Evolutionary conservation across 2,113 vertebrate species (phyloP).

Genomic region (Hipposideros armiger): DNA sequence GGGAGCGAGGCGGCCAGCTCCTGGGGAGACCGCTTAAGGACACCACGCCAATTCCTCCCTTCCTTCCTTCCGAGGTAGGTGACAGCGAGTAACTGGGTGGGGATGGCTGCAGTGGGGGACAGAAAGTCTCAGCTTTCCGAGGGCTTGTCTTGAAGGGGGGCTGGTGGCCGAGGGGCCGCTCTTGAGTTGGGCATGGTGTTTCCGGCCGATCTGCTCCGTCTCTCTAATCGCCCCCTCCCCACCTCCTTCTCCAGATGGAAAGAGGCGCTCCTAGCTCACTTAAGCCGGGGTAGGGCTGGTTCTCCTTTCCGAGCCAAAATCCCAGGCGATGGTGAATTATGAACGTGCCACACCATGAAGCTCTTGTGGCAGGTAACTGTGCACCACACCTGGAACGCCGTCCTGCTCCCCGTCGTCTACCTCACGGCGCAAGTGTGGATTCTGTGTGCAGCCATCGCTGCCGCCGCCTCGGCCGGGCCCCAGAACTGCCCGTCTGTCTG

Average conservation of each 20-base stretch:
- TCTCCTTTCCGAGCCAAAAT: conserved; percentile 92
- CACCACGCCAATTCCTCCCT: conserved; percentile 70
- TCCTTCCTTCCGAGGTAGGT: conserved; percentile 90
- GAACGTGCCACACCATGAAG: conserved; percentile 99
- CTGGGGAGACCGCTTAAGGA: conserved; percentile 77
- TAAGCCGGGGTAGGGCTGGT: conserved; percentile 94
- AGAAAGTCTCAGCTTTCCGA: conserved; percentile 51
- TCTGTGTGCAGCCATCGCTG: conserved; percentile 89
- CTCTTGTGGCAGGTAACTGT: conserved; percentile 98
- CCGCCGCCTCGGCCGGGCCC: conserved; percentile 90
- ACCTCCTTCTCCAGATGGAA: conserved; percentile 92
- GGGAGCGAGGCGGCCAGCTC: conserved; percentile 72
- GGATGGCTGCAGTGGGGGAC: conserved; percentile 61
- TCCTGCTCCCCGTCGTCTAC: conserved; percentile 95
- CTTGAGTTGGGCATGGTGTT: conserved; percentile 67
- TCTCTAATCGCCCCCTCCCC: conserved; percentile 81
- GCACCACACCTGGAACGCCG: conserved; percentile 97
- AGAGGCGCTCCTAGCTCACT: conserved; percentile 92
- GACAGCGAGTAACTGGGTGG: conserved; percentile 84
- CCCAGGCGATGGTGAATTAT: conserved; percentile 98
- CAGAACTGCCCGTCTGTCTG: conserved; percentile 97
- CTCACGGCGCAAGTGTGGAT: conserved; percentile 95
- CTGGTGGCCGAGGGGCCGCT: conserved; percentile 58
- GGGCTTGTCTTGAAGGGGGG: conserved; percentile 58
- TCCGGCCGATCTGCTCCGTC: conserved; percentile 61